Evolutionary conservation across 2,113 vertebrate species (phyloP).

Genomic region (Sinocyclocheilus maitianheensis): DNA sequence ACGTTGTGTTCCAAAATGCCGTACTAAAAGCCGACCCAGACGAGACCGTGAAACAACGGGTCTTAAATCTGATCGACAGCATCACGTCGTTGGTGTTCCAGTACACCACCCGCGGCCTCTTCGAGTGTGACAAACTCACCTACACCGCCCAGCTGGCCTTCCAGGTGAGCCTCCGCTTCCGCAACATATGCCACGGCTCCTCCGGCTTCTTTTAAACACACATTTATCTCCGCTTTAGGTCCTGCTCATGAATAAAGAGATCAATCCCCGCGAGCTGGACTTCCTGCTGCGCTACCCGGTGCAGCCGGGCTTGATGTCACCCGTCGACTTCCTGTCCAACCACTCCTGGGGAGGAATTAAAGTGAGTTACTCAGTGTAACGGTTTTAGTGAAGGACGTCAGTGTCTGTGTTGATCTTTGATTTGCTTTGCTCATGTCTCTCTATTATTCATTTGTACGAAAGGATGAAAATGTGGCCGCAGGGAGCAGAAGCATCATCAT

Average conservation of each 20-base stretch:
- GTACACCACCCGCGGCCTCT: constrained; percentile 89
- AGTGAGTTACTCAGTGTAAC: constrained; percentile 71
- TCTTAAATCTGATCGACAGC: constrained; percentile 87
- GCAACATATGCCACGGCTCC: not conserved
- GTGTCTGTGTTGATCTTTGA: not conserved
- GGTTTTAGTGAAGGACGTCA: not conserved
- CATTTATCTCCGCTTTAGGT: constrained; percentile 73
- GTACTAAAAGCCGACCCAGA: constrained; percentile 78
- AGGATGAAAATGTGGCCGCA: constrained; percentile 10
- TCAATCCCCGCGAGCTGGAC: constrained; percentile 81
- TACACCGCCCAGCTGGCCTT: constrained; percentile 90
- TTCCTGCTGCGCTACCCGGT: constrained; percentile 91
- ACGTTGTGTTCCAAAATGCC: constrained; percentile 88
- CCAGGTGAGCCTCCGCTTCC: constrained; percentile 78
- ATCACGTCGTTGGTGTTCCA: constrained; percentile 91
- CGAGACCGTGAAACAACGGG: constrained; percentile 76
- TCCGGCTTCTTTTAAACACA: constrained; percentile 24
- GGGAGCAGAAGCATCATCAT: not conserved
- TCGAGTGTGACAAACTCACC: constrained; percentile 91
- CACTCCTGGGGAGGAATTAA: constrained; percentile 93
- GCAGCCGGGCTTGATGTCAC: constrained; percentile 77
- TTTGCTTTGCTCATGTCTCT: not conserved
- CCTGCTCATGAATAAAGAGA: constrained; percentile 87
- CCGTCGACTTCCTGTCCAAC: constrained; percentile 90
- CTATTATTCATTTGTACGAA: not conserved